phyloP scores from a whole-genome alignment of 64 coral and sea anemone species.

The Stichodactyla helianthus region DNA sequence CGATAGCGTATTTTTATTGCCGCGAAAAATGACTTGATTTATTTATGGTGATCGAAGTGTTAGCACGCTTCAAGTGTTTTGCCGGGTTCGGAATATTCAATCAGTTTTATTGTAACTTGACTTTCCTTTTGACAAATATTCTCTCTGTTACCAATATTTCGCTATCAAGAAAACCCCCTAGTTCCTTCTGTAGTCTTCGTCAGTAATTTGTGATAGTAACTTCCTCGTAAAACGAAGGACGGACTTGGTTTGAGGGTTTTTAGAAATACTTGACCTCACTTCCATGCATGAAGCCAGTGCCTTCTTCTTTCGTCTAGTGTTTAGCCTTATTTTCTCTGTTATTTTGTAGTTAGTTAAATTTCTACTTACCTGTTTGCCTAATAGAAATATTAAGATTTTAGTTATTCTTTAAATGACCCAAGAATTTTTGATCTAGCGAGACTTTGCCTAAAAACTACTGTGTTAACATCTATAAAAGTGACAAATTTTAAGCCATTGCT shows the following conservation, averaged over 20 bases:
- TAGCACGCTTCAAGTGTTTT: slow-evolving; percentile 46
- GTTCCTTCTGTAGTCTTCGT: neutral
- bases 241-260: slow-evolving; percentile 27
- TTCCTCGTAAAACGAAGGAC: slow-evolving; percentile 6
- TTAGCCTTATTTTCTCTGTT: neutral
- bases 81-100: slow-evolving; percentile 36
- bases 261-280: slow-evolving; percentile 95
- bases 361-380: slow-evolving; percentile 48
- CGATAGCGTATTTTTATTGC: slow-evolving; percentile 1
- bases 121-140: neutral
- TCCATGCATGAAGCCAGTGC: slow-evolving; percentile 56
- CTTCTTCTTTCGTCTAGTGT: slow-evolving; percentile 6
- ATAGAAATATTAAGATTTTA: slow-evolving; percentile 47
- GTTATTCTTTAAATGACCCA: slow-evolving; percentile 33
- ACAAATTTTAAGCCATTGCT: slow-evolving; percentile 43
- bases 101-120: slow-evolving; percentile 15
- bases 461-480: slow-evolving; percentile 39
- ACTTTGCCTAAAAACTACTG: slow-evolving; percentile 4
- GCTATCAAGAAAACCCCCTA: neutral
- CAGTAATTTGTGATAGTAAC: neutral
- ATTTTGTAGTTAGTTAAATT: slow-evolving; percentile 61
- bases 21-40: slow-evolving; percentile 24
- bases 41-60: slow-evolving; percentile 24
- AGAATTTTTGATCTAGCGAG: slow-evolving; percentile 33
- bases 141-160: slow-evolving; percentile 2